These are phyloP conservation scores for Byasa hedistus DNA, from an alignment of 2,888 invertebrate genomes.

Conservation along the genomic window DNA sequence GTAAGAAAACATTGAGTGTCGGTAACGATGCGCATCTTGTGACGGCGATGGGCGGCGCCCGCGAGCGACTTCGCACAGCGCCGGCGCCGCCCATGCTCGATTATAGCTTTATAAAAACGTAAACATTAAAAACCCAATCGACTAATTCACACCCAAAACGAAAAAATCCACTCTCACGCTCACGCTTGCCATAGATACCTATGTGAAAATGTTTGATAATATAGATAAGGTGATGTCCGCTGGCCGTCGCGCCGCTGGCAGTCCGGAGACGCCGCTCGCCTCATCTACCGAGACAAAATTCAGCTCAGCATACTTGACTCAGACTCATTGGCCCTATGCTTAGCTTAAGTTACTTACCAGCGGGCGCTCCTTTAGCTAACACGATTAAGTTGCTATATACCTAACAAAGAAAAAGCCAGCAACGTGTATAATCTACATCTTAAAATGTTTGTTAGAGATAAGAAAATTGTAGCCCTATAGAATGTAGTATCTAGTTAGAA, in stretches of 20 bases:
- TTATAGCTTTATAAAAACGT: constrained; percentile 74
- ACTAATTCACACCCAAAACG: constrained; percentile 80
- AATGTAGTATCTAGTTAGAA: constrained; percentile 10
- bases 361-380: constrained; percentile 17
- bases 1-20: constrained; percentile 74
- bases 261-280: constrained; percentile 72
- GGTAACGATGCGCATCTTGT: constrained; percentile 73
- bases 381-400: constrained; percentile 11
- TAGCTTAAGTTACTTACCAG: constrained; percentile 41
- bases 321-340: constrained; percentile 36
- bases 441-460: neutral
- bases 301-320: constrained; percentile 61
- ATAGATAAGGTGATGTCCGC: constrained; percentile 77
- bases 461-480: constrained; percentile 14
- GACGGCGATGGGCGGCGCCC: constrained; percentile 73
- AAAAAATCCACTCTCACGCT: constrained; percentile 81
- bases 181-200: constrained; percentile 81
- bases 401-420: constrained; percentile 14
- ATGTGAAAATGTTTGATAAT: constrained; percentile 79
- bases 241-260: constrained; percentile 71
- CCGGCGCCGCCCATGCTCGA: constrained; percentile 73
- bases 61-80: constrained; percentile 47
- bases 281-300: constrained; percentile 81
- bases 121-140: constrained; percentile 81
- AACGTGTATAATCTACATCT: constrained; percentile 18